Conservation (phyloP, 2,797 vertebrate species). For the Stomatorhinus walkeri region DNA sequence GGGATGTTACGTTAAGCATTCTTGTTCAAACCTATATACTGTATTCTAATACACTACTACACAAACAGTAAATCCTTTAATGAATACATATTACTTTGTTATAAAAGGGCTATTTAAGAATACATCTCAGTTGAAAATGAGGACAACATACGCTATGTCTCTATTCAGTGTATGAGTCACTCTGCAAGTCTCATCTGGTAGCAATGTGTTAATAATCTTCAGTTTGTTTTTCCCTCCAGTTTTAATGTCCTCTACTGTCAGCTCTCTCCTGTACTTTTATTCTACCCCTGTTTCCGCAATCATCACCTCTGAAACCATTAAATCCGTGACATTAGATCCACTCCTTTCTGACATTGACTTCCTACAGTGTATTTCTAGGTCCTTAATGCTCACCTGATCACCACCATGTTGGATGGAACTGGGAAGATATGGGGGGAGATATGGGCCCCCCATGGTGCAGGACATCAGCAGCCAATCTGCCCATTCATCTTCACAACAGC, state of each 20-base stretch:
- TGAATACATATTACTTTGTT: neutral
- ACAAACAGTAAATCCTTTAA: neutral
- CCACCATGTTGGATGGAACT: neutral
- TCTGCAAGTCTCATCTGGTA: slow-evolving; percentile 15
- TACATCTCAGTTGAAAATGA: neutral
- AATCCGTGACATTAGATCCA: neutral
- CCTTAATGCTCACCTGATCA: neutral
- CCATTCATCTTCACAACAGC: neutral
- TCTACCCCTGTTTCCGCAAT: neutral
- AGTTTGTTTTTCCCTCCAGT: neutral
- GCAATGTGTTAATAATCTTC: neutral
- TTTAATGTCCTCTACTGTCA: neutral
- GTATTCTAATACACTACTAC: neutral
- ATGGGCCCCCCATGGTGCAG: neutral
- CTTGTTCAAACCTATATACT: neutral
- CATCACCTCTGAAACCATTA: neutral
- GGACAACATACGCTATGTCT: slow-evolving; percentile 12
- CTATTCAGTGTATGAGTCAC: slow-evolving; percentile 37
- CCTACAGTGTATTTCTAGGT: neutral
- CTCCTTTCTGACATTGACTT: neutral
- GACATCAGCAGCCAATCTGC: neutral
- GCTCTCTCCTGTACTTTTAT: neutral
- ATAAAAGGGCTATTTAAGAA: neutral
- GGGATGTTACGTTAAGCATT: neutral
- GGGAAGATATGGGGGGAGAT: neutral